Evolutionary conservation across 2,888 invertebrate species (phyloP).

Genomic region (Deilephila elpenor): DNA sequence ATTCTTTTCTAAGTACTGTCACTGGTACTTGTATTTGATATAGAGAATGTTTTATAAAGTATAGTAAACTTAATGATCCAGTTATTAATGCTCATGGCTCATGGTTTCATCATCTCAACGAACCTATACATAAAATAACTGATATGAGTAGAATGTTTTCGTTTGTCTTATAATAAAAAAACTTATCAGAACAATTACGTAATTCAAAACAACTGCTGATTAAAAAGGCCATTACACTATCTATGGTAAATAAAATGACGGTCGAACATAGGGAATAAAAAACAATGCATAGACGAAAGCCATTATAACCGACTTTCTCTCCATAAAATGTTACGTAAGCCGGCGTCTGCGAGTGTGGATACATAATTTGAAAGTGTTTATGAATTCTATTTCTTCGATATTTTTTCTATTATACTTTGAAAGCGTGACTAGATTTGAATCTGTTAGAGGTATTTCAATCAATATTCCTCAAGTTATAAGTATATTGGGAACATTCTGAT

Average conservation of each 20-base stretch:
- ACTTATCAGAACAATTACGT: not conserved
- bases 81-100: not conserved
- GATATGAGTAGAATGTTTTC: not conserved
- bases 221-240: not conserved
- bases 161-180: not conserved
- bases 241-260: conserved; percentile 3
- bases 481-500: too few relatives aligned
- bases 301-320: conserved; percentile 45
- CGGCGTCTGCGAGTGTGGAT: not conserved
- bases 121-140: not conserved
- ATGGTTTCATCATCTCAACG: not conserved
- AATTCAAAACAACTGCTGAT: not conserved
- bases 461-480: too few relatives aligned
- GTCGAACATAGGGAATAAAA: not conserved
- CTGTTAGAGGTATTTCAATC: not conserved
- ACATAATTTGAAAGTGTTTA: conserved; percentile 26
- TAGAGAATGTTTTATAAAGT: too few relatives aligned
- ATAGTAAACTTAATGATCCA: too few relatives aligned
- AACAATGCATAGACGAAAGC: conserved; percentile 13
- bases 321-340: conserved; percentile 40
- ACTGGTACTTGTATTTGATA: too few relatives aligned
- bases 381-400: not conserved
- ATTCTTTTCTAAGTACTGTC: too few relatives aligned
- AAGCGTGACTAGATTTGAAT: not conserved
- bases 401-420: not conserved